Conservation (phyloP, 2,113 vertebrate species). For the Nesogale talazaci region DNA sequence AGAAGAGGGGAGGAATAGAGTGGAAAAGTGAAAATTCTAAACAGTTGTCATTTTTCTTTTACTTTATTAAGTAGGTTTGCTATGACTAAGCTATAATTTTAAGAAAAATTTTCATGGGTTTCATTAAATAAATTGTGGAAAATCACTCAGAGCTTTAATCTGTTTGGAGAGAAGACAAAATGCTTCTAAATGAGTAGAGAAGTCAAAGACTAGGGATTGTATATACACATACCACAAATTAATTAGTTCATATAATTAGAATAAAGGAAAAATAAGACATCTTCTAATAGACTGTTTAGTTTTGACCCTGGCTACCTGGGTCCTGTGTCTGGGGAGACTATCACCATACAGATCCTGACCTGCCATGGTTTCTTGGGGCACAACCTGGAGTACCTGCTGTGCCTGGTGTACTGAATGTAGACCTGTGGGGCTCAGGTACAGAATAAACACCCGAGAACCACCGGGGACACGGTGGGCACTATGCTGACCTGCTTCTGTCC, state of each 20-base stretch:
- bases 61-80: conserved; percentile 15
- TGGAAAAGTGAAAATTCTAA: conserved; percentile 5
- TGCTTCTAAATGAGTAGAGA: not conserved
- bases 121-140: not conserved
- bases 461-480: conserved; percentile 89
- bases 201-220: not conserved
- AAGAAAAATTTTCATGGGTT: conserved; percentile 12
- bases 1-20: not conserved
- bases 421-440: conserved; percentile 90
- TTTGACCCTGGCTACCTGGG: conserved; percentile 94
- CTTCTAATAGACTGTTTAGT: no score
- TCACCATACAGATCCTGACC: conserved; percentile 91
- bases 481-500: conserved; percentile 86
- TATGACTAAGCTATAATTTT: not conserved
- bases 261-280: no score
- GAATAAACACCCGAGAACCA: conserved; percentile 93
- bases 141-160: not conserved
- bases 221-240: no score
- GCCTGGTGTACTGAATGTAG: conserved; percentile 94
- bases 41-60: conserved; percentile 18
- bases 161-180: not conserved
- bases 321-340: conserved; percentile 90
- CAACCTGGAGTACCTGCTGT: conserved; percentile 93
- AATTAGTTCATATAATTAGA: no score
- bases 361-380: conserved; percentile 91